Evolutionary conservation across 2,797 vertebrate genomes (phyloP), one percentile per base, ranked within the genome.

Genomic region (Schizopygopsis pylzovi): DNA sequence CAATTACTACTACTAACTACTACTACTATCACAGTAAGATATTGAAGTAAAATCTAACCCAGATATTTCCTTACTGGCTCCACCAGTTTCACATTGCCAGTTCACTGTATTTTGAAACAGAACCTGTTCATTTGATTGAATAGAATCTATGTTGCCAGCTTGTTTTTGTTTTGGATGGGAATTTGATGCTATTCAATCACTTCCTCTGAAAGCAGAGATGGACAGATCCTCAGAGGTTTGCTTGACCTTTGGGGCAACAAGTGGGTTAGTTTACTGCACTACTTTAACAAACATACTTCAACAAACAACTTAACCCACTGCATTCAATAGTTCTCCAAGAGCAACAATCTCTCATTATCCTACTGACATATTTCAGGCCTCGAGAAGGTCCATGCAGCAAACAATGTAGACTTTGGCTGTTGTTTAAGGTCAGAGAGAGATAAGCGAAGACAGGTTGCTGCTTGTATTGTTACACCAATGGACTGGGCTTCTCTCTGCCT

Each of bases 401-500:
- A 85, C 67, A 85, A 28, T 52, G 59, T 37, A 52, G 7, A 39
- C 65, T 22, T 56, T 82, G n/a, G 81, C n/a, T 80, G 43, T 49
- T 79, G 77, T 79, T 59, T 84, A 85, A 79, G 83, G 76, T 85
- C 77, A 81, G 43, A 49, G 33, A 73, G 68, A 85, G 54, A 79
- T 45, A 20, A 61, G 41, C 4, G 39, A 49, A 85, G 37, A 85
- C 77, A 80, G 18, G 15, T 56, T 73, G 6, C 52, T 79, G 77
- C 41, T 39, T 80, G 67, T 79, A 71, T 85, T 79, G 63, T 79
- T 83, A 63, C 45, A 61, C 39, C 49, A n/a, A 28, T 25, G 20
- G 39, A 37, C 82, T 82, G 68, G 65, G 12, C 33, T 56, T 81
- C 47, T 81, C 28, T 71, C 65, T 56, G 59, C 33, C 65, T 82